Evolutionary conservation across 2,888 invertebrate species (phyloP).

Genomic region (Hermaeophaga mercurialis): DNA sequence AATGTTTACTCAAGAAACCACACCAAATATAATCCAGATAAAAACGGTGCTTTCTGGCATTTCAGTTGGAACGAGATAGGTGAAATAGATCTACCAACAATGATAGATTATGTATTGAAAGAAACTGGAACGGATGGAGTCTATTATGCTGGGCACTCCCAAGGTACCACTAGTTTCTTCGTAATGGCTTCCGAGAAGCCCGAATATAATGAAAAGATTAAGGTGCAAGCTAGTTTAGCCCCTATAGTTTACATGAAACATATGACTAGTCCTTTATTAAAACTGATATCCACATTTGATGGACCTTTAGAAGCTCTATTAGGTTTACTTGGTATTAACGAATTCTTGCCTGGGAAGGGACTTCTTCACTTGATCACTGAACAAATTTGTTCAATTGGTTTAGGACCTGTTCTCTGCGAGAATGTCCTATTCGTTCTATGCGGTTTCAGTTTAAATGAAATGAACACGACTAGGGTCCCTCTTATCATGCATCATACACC

Average conservation of each 20-base stretch:
- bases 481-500: slow-evolving; percentile 44
- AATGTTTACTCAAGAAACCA: slow-evolving; percentile 43
- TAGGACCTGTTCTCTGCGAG: slow-evolving; percentile 44
- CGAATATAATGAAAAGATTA: slow-evolving; percentile 70
- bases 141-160: slow-evolving; percentile 82
- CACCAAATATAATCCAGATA: slow-evolving; percentile 38
- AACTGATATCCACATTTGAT: slow-evolving; percentile 41
- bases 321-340: slow-evolving; percentile 59
- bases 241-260: slow-evolving; percentile 71
- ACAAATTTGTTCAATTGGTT: slow-evolving; percentile 19
- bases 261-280: slow-evolving; percentile 54
- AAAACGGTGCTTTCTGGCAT: slow-evolving; percentile 53
- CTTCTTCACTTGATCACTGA: slow-evolving; percentile 52
- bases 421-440: slow-evolving; percentile 50
- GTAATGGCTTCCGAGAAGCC: slow-evolving; percentile 69
- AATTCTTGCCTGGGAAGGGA: slow-evolving; percentile 67
- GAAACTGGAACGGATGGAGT: slow-evolving; percentile 65
- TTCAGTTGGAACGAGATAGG: slow-evolving; percentile 85
- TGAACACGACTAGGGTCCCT: slow-evolving; percentile 49
- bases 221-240: slow-evolving; percentile 69
- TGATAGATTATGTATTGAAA: slow-evolving; percentile 74
- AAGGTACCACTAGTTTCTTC: slow-evolving; percentile 73
- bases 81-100: slow-evolving; percentile 77
- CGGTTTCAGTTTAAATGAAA: slow-evolving; percentile 50
- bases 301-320: slow-evolving; percentile 36